Evolutionary conservation across 1,140 invertebrate genomes (phyloP).

Genomic region (Bursaphelenchus mucronatus): DNA sequence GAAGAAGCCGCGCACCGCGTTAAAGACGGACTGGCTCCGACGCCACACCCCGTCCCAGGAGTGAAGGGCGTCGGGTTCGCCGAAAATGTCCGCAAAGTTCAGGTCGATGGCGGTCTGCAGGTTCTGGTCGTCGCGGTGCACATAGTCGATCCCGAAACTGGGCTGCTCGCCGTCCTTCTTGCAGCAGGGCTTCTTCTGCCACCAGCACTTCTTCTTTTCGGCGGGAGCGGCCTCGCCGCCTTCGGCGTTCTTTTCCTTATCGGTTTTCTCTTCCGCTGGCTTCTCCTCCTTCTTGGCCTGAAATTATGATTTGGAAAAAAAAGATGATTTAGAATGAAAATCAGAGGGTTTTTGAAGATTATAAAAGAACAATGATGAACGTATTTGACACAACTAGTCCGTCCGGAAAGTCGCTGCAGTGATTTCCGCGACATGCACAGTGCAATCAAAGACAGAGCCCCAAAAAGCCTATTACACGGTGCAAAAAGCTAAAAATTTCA

Average conservation of each 20-base stretch:
- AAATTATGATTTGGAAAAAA: no score
- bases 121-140: constrained; percentile 30
- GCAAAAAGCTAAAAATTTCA: no score
- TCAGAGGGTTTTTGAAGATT: no score
- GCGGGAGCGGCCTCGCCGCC: not conserved
- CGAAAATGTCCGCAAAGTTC: constrained; percentile 65
- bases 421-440: no score
- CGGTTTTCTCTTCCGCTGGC: no score
- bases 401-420: no score
- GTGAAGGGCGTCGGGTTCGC: constrained; percentile 64
- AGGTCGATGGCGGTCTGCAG: constrained; percentile 54
- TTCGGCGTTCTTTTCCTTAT: not conserved
- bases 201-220: constrained; percentile 22
- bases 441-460: no score
- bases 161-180: constrained; percentile 2
- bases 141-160: constrained; percentile 19
- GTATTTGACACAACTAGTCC: no score
- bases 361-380: no score
- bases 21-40: constrained; percentile 62
- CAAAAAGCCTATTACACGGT: no score
- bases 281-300: no score
- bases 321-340: no score
- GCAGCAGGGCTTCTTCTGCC: constrained; percentile 20
- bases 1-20: constrained; percentile 61
- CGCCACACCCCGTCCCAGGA: constrained; percentile 64